Evolutionary conservation across 2,113 vertebrate species (phyloP), one percentile per base, ranked within the genome.

Genomic region (Gymnorhina tibicen): DNA sequence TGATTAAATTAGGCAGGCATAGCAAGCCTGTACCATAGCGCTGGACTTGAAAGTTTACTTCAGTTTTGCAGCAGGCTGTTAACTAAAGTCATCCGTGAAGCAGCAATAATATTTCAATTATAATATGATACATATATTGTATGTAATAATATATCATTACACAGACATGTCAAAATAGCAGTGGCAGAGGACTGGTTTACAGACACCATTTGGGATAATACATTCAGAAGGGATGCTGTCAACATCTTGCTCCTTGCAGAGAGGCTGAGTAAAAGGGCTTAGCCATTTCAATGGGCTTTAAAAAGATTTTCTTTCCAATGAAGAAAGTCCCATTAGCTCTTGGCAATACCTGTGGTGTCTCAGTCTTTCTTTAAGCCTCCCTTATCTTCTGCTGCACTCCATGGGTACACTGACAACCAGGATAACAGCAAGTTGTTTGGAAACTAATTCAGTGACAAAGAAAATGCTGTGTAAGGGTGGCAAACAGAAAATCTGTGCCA

Each of bases 371-470:
- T 84, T 52, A 63, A 70, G 74, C 63, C 30, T 87, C 67, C 11
- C 39, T 16, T 80, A 84, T 67, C 53, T 69, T 42, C 22, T 69
- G 46, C 16, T 33, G n/a, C 66, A 26, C 10, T 13, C 72, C 42
- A 8, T 30, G 70, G 46, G 27, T 77, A 42, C 24, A 22, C 22
- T 67, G 75, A 83, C 67, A 81, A 50, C 17, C 30, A 58, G 44
- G n/a, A 46, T 23, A 86, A 74, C 68, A 91, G 42, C 42, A 75
- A 73, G 23, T n/a, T 86, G 41, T 88, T 66, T 80, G 52, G 86
- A 81, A 72, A n/a, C 20, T 44, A 35, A 63, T 70, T 86, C 92
- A 67, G 22, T n/a, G 72, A 85, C 95, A 90, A 96, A 92, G 82
- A 42, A 89, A 86, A 92, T 17, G 55, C 85, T 75, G 37, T 32